Base-by-base conservation (phyloP, 2,113 vertebrate species). In the Corythornis cristatus region DNA sequence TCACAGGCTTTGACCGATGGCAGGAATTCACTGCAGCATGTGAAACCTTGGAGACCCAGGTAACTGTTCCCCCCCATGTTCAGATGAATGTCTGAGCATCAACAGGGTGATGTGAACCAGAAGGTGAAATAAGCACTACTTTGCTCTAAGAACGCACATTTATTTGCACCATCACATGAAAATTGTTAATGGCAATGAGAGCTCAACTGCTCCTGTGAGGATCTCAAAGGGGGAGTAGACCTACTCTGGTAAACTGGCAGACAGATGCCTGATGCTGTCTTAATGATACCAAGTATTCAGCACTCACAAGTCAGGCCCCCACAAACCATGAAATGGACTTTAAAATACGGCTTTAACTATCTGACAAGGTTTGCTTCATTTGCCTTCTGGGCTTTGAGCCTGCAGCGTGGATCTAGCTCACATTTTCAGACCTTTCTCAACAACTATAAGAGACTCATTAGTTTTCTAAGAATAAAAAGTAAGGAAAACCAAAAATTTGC, bases 41-140 rank as follows among this genome's bases (percentile, higher is more conserved):
- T 60, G 67, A 91, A 86, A 86, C 43, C 65, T 77, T 45, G 45
- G 58, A 86, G 64, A 67, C 37, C 71, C 74, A 70, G 45, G 12
- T 71, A 88, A 77, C 26, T 33, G 18, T 77, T 88, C 75, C 85
- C 77, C 37, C 37, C 31, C 33, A 61, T 64, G 23, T 87, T 86
- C 74, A 92, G 82, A 91, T 86, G 43, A 77, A 77, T 73, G 71
- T 87, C 74, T 80, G 80, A 87, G 43, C 20, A 70, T 76, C 94
- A 94, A 85, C n/a, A 89, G 48, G 5, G 8, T 71, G 71, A 89
- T 66, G 17, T 72, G 17, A 93, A 58, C 28, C 78, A 91, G 75
- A 87, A 89, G 57, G 42, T 37, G 67, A 91, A 67, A 46, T 35
- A 94, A 87, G 26, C 48, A 84, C 8, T 86, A 23, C 22, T 80